Evolutionary conservation across 2,113 vertebrate genomes (phyloP).

Genomic region (Ramphastos sulfuratus): DNA sequence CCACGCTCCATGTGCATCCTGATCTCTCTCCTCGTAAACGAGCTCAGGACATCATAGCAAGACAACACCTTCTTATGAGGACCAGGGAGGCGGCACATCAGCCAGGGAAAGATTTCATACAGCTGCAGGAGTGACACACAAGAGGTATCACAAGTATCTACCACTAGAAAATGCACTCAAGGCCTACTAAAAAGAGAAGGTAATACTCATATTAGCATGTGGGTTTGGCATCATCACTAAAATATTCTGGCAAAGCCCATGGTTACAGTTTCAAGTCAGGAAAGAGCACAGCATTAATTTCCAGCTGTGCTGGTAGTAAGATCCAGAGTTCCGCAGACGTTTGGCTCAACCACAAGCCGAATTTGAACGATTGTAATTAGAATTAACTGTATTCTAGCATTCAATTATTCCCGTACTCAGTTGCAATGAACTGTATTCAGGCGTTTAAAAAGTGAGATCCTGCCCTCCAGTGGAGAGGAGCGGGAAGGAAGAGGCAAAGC

Average conservation of each 20-base stretch:
- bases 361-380: not conserved
- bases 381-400: not conserved
- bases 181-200: not conserved
- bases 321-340: not conserved
- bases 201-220: not conserved
- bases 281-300: not conserved
- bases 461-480: constrained; percentile 58
- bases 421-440: not conserved
- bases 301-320: not conserved
- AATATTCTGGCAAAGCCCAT: not conserved
- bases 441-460: not conserved
- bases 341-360: not conserved
- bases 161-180: not conserved
- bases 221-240: not conserved
- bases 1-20: constrained; percentile 2
- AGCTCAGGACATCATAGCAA: constrained; percentile 5
- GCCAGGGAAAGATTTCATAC: constrained; percentile 63
- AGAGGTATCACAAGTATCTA: not conserved
- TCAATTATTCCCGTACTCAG: not conserved
- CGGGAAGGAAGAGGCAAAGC: not conserved
- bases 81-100: constrained; percentile 61
- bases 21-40: constrained; percentile 59
- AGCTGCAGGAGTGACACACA: constrained; percentile 44
- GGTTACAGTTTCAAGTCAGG: not conserved
- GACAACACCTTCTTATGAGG: constrained; percentile 31